Evolutionary conservation across 2,113 vertebrate species (phyloP), one percentile per base, ranked within the genome.

Genomic region (Oryzias celebensis): DNA sequence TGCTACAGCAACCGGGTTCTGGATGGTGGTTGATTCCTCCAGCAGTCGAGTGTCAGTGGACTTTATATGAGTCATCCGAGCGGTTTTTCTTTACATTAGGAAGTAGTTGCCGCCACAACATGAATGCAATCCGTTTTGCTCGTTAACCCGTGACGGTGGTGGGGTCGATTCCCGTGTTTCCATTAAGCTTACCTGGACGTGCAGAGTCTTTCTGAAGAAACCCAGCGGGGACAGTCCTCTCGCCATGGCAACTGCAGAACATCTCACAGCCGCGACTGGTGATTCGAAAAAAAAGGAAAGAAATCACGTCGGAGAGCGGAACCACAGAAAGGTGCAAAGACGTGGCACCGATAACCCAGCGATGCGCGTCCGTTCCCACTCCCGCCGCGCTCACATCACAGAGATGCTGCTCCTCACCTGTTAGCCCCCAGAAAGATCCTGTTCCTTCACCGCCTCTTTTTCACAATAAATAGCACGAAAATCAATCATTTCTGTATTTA

Each of bases 171-270:
- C 7, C n/a, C n/a, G n/a, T 7, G n/a, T 18, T 48, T 48, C 47
- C 7, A 18, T 52, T 72, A 3, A 77, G 78, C 93, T 92, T 94
- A 96, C 95, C 94, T 95, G 95, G 74, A 92, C 81, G 85, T 89
- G 89, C 71, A 84, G 88, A 81, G 90, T 91, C 76, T 93, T 95
- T 80, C 91, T 93, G 44, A 94, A 90, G 91, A 94, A 85, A 89
- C 92, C 87, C 90, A 92, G 93, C 82, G 93, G 87, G 89, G 93
- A 92, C 89, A 93, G 86, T 88, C 87, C 90, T 89, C 91, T 93
- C 78, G 95, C 94, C 95, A 96, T 96, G 91, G 91, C 86, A 90
- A 45, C 80, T 82, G 91, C 89, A 66, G 86, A 90, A 91, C 94
- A 95, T 95, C 81, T 91, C 93, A 93, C 94, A 82, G 54, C 78